A percentile compares a stretch with the other conserved stretches of the same genome.
Conservation (phyloP, 1,140 invertebrate species). For the Prorops nasuta region DNA sequence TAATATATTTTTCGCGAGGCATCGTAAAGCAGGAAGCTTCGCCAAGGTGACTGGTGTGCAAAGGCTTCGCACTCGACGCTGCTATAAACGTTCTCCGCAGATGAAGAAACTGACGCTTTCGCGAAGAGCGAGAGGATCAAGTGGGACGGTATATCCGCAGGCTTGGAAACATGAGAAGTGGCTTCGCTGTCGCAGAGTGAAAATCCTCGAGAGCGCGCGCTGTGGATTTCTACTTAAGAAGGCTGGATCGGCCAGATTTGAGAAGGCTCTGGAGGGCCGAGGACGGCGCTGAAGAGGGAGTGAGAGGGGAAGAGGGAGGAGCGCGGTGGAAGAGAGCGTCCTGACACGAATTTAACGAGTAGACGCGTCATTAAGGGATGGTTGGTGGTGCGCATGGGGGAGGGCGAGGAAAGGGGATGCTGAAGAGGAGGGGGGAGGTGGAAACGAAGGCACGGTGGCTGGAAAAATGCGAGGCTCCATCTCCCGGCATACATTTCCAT, state of each 20-base stretch:
- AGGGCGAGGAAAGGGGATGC: background rate
- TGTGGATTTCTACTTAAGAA: conserved; percentile 20
- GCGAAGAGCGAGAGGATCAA: too few species aligned
- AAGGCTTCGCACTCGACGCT: too few species aligned
- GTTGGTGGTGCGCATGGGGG: background rate
- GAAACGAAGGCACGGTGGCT: conserved; percentile 51
- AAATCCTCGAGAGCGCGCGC: conserved; percentile 18
- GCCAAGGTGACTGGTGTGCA: too few species aligned
- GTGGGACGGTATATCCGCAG: too few species aligned
- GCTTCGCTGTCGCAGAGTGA: conserved; percentile 15
- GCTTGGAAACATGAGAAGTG: too few species aligned
- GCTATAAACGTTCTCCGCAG: too few species aligned
- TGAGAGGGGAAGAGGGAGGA: too few species aligned
- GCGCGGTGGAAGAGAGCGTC: conserved; percentile 25
- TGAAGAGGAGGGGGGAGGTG: conserved; percentile 18
- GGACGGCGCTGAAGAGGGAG: too few species aligned
- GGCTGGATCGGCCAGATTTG: too few species aligned
- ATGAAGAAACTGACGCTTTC: too few species aligned
- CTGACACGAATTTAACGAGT: conserved; percentile 52
- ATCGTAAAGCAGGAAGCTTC: too few species aligned
- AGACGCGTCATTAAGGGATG: conserved; percentile 43
- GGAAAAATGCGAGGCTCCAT: conserved; percentile 54
- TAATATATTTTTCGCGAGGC: too few species aligned
- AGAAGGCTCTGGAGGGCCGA: background rate
- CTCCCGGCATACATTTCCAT: conserved; percentile 57